Conservation (phyloP, 2,888 invertebrate species). For the Plagodis pulveraria region DNA sequence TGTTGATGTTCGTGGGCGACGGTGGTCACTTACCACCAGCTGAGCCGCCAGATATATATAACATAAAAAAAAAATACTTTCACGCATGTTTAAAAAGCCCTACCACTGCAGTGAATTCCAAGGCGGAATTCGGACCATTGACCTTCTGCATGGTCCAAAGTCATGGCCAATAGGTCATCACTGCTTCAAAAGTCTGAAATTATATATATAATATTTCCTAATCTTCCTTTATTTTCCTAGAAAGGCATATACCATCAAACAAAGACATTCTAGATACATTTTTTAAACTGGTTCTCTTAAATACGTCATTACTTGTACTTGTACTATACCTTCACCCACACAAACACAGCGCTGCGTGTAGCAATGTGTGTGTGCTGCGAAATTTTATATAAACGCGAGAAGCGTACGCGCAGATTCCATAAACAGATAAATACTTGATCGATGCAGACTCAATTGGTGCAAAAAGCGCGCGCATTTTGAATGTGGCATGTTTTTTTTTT, state of each 20-base stretch:
- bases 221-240: background rate
- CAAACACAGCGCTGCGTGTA: background rate
- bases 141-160: too few relatives aligned
- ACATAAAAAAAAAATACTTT: too few relatives aligned
- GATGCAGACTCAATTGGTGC: conserved; percentile 37
- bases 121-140: too few relatives aligned
- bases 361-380: conserved; percentile 37
- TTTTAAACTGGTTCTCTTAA: conserved; percentile 19
- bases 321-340: conserved; percentile 9
- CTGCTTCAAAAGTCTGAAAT: too few relatives aligned
- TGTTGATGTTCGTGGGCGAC: too few relatives aligned
- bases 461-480: conserved; percentile 33
- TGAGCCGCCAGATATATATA: too few relatives aligned
- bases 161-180: too few relatives aligned
- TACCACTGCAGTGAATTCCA: too few relatives aligned
- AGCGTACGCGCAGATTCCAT: conserved; percentile 31
- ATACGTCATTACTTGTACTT: conserved; percentile 11
- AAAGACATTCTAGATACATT: conserved; percentile 11
- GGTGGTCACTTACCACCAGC: too few relatives aligned
- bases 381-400: conserved; percentile 37
- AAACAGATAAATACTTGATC: conserved; percentile 28
- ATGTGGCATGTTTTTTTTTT: conserved; percentile 34
- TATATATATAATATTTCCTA: too few relatives aligned
- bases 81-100: too few relatives aligned
- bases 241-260: background rate